phyloP scores from a whole-genome alignment of 2,113 vertebrate species.

The Scartelaos histophorus region DNA sequence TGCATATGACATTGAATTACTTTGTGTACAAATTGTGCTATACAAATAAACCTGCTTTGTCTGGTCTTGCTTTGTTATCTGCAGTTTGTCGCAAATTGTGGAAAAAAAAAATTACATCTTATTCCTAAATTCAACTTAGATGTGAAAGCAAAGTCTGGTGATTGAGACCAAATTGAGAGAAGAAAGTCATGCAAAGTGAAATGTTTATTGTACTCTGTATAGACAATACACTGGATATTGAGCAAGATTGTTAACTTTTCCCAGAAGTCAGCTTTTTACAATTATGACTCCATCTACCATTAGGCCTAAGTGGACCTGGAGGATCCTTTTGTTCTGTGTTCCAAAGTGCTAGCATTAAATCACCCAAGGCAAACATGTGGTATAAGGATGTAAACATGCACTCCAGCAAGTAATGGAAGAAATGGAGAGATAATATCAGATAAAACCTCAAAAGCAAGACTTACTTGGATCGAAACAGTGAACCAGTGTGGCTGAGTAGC shows the following conservation, averaged over 20 bases:
- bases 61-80: too few relatives aligned
- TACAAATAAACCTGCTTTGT: too few relatives aligned
- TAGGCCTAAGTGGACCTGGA: neutral
- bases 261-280: conserved; percentile 1
- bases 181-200: neutral
- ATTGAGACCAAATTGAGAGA: neutral
- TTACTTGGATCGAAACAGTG: conserved; percentile 65
- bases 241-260: neutral
- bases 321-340: neutral
- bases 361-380: neutral
- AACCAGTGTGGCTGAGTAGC: conserved; percentile 51
- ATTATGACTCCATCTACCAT: neutral
- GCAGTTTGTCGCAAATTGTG: too few relatives aligned
- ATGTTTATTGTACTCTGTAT: neutral
- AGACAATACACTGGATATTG: neutral
- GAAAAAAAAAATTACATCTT: too few relatives aligned
- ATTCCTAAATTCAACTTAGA: neutral
- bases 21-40: too few relatives aligned
- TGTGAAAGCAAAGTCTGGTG: neutral
- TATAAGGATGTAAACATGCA: neutral
- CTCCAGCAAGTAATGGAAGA: neutral
- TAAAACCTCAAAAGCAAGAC: conserved; percentile 27
- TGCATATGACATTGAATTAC: too few relatives aligned
- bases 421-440: neutral
- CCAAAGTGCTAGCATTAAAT: neutral